Conservation (phyloP, 2,888 invertebrate genomes). For the Leistus spinibarbis region DNA sequence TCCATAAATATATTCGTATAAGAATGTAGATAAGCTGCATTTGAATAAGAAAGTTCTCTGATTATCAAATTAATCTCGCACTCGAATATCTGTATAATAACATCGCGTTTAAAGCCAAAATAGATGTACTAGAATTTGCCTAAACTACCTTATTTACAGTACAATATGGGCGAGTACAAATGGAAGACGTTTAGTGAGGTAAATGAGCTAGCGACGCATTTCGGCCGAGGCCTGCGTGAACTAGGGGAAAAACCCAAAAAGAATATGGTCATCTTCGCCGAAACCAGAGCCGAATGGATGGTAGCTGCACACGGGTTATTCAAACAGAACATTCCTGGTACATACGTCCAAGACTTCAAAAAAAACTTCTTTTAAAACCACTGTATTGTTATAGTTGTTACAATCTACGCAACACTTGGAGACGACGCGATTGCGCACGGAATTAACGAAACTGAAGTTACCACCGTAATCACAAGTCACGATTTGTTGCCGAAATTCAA, state of each 20-base stretch:
- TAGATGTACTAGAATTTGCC: slow-evolving; percentile 4
- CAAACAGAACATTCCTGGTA: slow-evolving; percentile 87
- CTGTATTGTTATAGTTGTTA: slow-evolving; percentile 73
- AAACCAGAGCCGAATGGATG: slow-evolving; percentile 98
- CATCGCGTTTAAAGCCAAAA: background rate
- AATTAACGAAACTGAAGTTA: slow-evolving; percentile 95
- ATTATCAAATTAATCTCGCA: background rate
- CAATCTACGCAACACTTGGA: slow-evolving; percentile 95
- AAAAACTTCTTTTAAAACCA: slow-evolving; percentile 1
- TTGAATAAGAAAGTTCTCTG: no score
- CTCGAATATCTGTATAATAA: background rate
- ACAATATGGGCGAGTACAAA: slow-evolving; percentile 89
- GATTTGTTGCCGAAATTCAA: slow-evolving; percentile 91
- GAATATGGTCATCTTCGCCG: slow-evolving; percentile 93
- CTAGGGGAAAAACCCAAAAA: slow-evolving; percentile 74
- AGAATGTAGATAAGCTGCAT: no score
- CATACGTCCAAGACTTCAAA: slow-evolving; percentile 37
- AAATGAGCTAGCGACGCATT: slow-evolving; percentile 73
- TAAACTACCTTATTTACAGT: slow-evolving; percentile 61
- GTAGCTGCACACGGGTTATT: slow-evolving; percentile 95
- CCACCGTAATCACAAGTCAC: slow-evolving; percentile 89
- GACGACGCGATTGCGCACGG: slow-evolving; percentile 97
- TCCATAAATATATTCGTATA: no score
- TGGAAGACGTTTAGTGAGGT: slow-evolving; percentile 87
- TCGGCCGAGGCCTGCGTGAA: slow-evolving; percentile 84